phyloP scores from a whole-genome alignment of 2,797 vertebrate species.

The Myripristis jacobus region DNA sequence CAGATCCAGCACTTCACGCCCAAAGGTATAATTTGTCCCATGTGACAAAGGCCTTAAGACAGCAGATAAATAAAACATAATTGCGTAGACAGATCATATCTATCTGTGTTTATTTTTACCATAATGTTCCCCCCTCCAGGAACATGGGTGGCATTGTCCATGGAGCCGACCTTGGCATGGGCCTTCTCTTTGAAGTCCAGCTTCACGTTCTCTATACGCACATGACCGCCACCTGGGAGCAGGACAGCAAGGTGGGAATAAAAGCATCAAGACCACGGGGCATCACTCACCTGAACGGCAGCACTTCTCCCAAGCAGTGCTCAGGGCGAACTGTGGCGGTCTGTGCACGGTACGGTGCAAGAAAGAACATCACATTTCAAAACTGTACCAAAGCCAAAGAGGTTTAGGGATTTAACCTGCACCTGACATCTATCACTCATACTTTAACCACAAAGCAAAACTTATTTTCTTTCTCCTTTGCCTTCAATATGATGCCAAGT shows the following conservation, averaged over 20 bases:
- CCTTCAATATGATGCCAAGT: too few relatives aligned
- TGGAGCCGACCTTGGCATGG: conserved; percentile 96
- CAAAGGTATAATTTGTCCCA: too few relatives aligned
- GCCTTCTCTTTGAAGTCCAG: conserved; percentile 99
- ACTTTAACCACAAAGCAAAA: too few relatives aligned
- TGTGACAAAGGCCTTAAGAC: too few relatives aligned
- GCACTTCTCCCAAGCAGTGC: conserved; percentile 4
- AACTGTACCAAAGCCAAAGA: background rate
- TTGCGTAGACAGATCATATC: too few relatives aligned
- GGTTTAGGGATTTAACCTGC: too few relatives aligned
- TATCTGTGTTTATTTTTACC: conserved; percentile 86
- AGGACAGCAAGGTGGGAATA: conserved; percentile 16
- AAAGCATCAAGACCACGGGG: conserved; percentile 29
- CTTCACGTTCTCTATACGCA: conserved; percentile 97
- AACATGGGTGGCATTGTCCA: conserved; percentile 94
- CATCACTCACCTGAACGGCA: background rate
- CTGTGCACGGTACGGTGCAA: background rate
- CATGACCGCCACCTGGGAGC: conserved; percentile 90
- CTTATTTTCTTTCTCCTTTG: too few relatives aligned
- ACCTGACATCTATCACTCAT: too few relatives aligned
- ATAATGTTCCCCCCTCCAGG: conserved; percentile 91
- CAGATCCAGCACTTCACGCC: too few relatives aligned
- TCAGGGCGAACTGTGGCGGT: conserved; percentile 14
- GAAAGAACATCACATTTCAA: background rate
- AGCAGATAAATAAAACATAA: too few relatives aligned